Evolutionary conservation across 2,113 vertebrate genomes (phyloP).

Genomic region (Brachyhypopomus gauderio): DNA sequence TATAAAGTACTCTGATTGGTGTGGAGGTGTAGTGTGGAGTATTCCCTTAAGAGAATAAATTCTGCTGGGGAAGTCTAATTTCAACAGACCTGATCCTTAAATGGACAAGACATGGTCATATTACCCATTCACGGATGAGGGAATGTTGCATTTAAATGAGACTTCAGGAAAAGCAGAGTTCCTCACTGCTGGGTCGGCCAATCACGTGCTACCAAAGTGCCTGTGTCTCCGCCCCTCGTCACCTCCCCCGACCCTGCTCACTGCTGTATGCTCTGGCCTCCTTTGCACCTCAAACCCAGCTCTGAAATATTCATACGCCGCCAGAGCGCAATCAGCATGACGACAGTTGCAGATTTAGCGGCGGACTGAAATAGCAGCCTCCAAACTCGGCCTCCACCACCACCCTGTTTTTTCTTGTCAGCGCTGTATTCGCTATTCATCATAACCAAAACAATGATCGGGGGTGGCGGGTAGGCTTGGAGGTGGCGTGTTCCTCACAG

Average conservation of each 20-base stretch:
- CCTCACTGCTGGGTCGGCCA: constrained; percentile 47
- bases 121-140: constrained; percentile 49
- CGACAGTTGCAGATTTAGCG: constrained; percentile 46
- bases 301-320: constrained; percentile 41
- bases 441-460: constrained; percentile 23
- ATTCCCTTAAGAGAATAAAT: constrained; percentile 57
- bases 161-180: constrained; percentile 65
- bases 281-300: constrained; percentile 31
- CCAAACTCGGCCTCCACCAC: constrained; percentile 8
- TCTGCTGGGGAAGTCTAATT: constrained; percentile 61
- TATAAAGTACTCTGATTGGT: too few relatives aligned
- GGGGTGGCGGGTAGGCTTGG: too few relatives aligned
- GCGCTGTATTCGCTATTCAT: constrained; percentile 5
- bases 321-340: constrained; percentile 29
- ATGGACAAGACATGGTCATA: constrained; percentile 46
- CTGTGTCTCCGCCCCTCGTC: too few relatives aligned
- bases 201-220: background rate
- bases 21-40: too few relatives aligned
- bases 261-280: background rate
- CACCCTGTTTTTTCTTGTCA: constrained; percentile 25
- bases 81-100: constrained; percentile 42
- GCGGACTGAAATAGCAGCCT: constrained; percentile 31
- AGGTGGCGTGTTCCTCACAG: background rate
- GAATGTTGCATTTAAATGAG: constrained; percentile 41
- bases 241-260: background rate